Base-by-base conservation (phyloP, 2,888 invertebrate genomes). In the Punctoribates punctum region DNA sequence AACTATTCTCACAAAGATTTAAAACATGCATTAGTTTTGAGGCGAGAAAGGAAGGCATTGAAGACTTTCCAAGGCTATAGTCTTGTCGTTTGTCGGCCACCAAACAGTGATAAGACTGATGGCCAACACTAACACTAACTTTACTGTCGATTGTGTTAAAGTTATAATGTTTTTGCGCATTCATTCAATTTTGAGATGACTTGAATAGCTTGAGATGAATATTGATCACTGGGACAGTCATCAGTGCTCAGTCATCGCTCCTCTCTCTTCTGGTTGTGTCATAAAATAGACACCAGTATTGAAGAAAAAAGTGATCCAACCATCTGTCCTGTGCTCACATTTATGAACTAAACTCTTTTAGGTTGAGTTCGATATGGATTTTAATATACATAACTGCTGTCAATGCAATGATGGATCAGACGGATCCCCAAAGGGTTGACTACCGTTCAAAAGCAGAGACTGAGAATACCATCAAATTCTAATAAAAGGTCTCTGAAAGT, bases 131-230 rank as follows among this genome's bases (percentile, higher is more conserved):
- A 51, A n/a, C 51, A 20, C 20, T n/a, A 51, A n/a, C 2, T 20
- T 51, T 51, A 51, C 20, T 51, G 42, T 51, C 5, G n/a, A n/a
- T 51, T 51, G n/a, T 20, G 20, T 51, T 51, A 6, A 51, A 6
- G n/a, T 51, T 29, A 65, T 65, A 65, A 27, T 65, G 65, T 65
- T 65, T 65, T 65, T 65, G 38, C 20, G 15, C 65, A 65, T 65
- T 65, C 65, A 65, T 34, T 65, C 34, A 29, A 38, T 65, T 1
- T 65, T 29, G n/a, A 65, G n/a, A 65, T 38, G 65, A 65, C 65
- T 65, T 65, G n/a, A 65, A 65, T 65, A 34, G 65, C 38, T 65
- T 65, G n/a, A 65, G 65, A 65, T 65, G 65, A 65, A 34, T 65
- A 65, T 65, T 65, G 65, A 65, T 65, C 65, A 38, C 62, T 62